Evolutionary conservation across 2,113 vertebrate species (phyloP), one percentile per base, ranked within the genome.

Genomic region (Mola mola): DNA sequence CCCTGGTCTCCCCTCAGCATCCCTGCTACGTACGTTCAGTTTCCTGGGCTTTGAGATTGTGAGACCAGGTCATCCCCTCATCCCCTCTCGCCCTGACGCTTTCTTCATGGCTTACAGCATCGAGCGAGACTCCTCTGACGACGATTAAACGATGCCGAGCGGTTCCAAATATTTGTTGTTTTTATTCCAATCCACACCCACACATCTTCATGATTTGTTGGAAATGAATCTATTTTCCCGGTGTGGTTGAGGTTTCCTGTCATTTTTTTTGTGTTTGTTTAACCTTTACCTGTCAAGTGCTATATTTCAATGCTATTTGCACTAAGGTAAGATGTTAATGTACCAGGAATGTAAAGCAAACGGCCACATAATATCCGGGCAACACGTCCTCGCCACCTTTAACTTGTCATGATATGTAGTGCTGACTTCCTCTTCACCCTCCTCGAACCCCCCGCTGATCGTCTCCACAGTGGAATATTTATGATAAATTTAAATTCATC

Each of bases 31-130:
- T 31, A 98, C 96, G 40, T 99, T 99, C 93, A 95, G 96, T 93
- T 99, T 97, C 92, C 91, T 99, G 94, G 97, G 96, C 96, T 98
- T 99, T 96, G 96, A 98, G 95, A 98, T 97, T 96, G 97, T 98
- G 94, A 95, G 94, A 97, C 97, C 96, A 66, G 97, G 97, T 90
- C 97, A 99, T 93, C 93, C 97, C 93, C 95, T 98, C 80, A 93
- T 98, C 93, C 96, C 97, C 75, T 90, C 95, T 90, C 95, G 96
- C 93, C 95, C 96, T 68, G 97, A 99, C 48, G 96, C 96, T 93
- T 96, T 96, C 95, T 99, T 99, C 93, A 98, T 98, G 96, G 96
- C 93, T 92, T 99, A 97, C 92, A 95, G 94, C 12, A 95, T 98
- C 43, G 96, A 99, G 90, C 95, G 94, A 92, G 96, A 96, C 86